phyloP scores from a whole-genome alignment of 2,888 invertebrate species.

The Campopleginae sp. region DNA sequence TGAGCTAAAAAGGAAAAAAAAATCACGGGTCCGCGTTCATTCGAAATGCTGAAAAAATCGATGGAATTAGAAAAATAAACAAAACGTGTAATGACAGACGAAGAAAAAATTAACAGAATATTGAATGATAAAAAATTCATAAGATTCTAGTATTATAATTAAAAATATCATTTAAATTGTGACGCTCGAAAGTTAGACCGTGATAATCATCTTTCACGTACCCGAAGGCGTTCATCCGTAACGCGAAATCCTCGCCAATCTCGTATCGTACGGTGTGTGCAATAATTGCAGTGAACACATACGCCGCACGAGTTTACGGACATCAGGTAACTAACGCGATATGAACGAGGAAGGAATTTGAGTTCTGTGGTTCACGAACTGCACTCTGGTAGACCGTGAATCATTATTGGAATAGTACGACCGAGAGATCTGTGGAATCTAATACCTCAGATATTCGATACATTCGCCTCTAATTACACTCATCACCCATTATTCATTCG shows the following conservation, averaged over 20 bases:
- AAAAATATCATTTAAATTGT: background rate
- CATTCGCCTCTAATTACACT: constrained; percentile 49
- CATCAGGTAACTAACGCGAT: constrained; percentile 42
- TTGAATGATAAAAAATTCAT: background rate
- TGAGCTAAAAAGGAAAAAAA: background rate
- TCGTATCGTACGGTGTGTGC: constrained; percentile 28
- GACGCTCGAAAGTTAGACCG: background rate
- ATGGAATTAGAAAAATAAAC: background rate
- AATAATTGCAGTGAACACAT: constrained; percentile 38
- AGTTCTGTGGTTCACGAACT: constrained; percentile 14
- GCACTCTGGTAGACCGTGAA: constrained; percentile 22
- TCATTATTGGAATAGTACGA: constrained; percentile 16
- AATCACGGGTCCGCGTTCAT: background rate
- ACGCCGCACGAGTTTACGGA: constrained; percentile 20
- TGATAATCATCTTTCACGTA: background rate
- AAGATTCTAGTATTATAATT: background rate
- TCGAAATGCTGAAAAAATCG: background rate
- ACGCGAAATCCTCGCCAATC: constrained; percentile 50
- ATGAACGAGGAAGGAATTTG: constrained; percentile 33
- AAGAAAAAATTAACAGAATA: background rate
- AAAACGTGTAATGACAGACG: background rate
- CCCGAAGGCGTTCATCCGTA: constrained; percentile 7
- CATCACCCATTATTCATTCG: constrained; percentile 2
- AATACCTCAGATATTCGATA: constrained; percentile 51
- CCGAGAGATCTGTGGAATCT: constrained; percentile 24